These are phyloP conservation scores for Oriolus oriolus DNA, from an alignment of 2,113 vertebrate genomes.

Conservation along the genomic window DNA sequence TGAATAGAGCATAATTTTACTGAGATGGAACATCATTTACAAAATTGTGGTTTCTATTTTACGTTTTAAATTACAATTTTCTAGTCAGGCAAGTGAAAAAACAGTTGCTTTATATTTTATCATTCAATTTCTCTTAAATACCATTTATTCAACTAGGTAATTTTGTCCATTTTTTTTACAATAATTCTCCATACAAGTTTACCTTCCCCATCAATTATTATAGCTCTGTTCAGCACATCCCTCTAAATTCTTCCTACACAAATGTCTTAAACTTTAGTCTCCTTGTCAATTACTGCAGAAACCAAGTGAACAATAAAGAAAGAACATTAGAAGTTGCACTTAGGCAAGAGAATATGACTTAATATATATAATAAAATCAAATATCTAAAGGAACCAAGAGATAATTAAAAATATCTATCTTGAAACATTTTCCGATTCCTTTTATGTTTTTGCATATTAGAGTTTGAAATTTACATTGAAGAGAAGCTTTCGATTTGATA, in stretches of 20 bases:
- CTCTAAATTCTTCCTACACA: not conserved
- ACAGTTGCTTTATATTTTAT: not conserved
- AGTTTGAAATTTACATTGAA: not conserved
- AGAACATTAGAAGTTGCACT: not conserved
- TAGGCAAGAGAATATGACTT: not conserved
- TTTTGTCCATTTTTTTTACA: not conserved
- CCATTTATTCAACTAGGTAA: not conserved
- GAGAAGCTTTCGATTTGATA: not conserved
- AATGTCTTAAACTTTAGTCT: not conserved
- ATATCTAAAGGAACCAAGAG: not conserved
- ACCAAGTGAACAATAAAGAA: not conserved
- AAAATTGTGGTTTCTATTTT: not conserved
- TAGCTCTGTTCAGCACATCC: fast-evolving
- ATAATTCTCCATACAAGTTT: not conserved
- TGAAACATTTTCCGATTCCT: not conserved
- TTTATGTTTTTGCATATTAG: not conserved
- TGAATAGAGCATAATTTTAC: not conserved
- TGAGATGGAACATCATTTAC: not conserved
- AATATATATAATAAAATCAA: not conserved
- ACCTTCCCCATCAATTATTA: not conserved
- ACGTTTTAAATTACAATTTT: not conserved
- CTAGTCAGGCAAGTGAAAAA: not conserved
- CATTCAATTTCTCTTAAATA: not conserved
- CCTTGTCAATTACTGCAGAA: not conserved
- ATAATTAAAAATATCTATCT: not conserved